Conservation (phyloP, 2,797 vertebrate genomes). For the Pogoniulus pusillus region DNA sequence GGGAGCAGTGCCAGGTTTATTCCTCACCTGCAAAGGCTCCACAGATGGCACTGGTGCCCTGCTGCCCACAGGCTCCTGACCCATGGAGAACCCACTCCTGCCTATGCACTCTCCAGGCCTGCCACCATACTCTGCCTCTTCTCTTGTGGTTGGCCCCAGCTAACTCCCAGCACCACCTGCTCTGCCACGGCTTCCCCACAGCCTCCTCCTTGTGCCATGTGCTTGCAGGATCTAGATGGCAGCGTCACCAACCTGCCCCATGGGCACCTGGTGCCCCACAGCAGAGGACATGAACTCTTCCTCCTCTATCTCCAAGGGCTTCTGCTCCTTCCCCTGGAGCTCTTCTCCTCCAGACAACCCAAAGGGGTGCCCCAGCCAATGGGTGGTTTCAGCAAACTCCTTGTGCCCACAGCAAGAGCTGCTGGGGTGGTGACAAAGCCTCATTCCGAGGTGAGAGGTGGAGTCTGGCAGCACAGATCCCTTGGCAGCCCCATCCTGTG, state of each 20-base stretch:
- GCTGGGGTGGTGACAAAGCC: not conserved
- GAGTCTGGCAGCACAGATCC: not conserved
- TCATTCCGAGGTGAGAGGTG: not conserved
- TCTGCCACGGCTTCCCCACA: fast-evolving
- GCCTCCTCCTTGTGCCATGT: not conserved
- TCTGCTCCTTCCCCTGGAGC: not conserved
- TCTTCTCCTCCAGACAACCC: not conserved
- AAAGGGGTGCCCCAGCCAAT: no score
- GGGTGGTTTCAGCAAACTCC: not conserved
- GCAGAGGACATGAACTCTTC: not conserved
- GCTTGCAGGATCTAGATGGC: not conserved
- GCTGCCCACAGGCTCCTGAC: not conserved
- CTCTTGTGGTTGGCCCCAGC: not conserved
- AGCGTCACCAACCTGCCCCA: not conserved
- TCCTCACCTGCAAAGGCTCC: fast-evolving
- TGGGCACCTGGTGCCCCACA: not conserved
- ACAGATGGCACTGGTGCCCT: fast-evolving
- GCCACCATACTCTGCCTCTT: no score
- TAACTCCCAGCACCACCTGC: not conserved
- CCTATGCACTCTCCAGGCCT: not conserved
- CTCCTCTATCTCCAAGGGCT: not conserved
- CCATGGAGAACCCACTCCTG: fast-evolving
- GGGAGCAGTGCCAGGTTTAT: not conserved
- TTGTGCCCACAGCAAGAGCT: not conserved
- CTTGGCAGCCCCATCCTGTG: fast-evolving